Evolutionary conservation across 2,888 invertebrate species (phyloP).

Genomic region (Apoderus coryli): DNA sequence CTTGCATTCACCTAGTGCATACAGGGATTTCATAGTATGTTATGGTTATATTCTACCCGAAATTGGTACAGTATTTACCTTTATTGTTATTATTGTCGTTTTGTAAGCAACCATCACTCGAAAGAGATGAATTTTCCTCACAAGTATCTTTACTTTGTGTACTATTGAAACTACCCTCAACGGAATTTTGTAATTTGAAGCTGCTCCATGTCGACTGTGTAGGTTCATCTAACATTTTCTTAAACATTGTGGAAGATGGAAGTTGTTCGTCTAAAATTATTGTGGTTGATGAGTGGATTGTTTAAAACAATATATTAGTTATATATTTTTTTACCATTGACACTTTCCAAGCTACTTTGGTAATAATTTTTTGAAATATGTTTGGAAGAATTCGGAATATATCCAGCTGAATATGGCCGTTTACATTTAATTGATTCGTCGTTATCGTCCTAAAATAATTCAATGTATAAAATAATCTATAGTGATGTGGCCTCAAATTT

Average conservation of each 20-base stretch:
- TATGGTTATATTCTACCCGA: too few relatives aligned
- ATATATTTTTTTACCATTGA: conserved; percentile 20
- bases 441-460: conserved; percentile 10
- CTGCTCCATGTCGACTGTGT: conserved; percentile 23
- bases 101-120: conserved; percentile 16
- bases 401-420: conserved; percentile 27
- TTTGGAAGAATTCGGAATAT: conserved; percentile 17
- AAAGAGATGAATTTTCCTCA: conserved; percentile 17
- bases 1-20: too few relatives aligned
- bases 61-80: too few relatives aligned
- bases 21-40: too few relatives aligned
- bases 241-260: conserved; percentile 25
- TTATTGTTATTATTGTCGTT: conserved; percentile 7
- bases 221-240: conserved; percentile 26
- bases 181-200: conserved; percentile 8
- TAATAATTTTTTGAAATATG: conserved; percentile 17
- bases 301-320: too few relatives aligned
- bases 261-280: conserved; percentile 19
- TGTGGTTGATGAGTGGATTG: too few relatives aligned
- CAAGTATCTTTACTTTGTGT: conserved; percentile 17
- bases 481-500: too few relatives aligned
- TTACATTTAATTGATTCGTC: conserved; percentile 15
- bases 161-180: conserved; percentile 13
- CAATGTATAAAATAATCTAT: background rate
- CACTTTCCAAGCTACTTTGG: conserved; percentile 22